phyloP scores from a whole-genome alignment of 2,888 invertebrate genomes.

The Cheilosia variabilis region DNA sequence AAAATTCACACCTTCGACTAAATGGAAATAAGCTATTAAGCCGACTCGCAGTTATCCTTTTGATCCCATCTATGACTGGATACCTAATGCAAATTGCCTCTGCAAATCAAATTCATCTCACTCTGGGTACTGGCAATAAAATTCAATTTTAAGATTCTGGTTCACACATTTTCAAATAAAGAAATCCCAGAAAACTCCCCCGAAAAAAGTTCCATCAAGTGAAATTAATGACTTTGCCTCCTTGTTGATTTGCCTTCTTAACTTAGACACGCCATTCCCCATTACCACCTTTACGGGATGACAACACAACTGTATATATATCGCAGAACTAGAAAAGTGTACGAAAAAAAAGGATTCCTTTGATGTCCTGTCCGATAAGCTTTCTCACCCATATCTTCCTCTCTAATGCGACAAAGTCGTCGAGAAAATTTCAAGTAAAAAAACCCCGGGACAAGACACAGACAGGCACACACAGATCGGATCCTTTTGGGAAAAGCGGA shows the following conservation, averaged over 20 bases:
- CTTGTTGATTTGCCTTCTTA: slow-evolving; percentile 62
- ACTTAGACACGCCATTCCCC: slow-evolving; percentile 42
- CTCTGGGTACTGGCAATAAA: slow-evolving; percentile 37
- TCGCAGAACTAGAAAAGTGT: not conserved
- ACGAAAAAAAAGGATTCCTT: slow-evolving; percentile 64
- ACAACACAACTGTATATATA: slow-evolving; percentile 31
- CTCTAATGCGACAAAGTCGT: slow-evolving; percentile 71
- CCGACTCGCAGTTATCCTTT: slow-evolving; percentile 2
- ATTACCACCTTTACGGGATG: slow-evolving; percentile 55
- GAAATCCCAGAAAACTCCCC: not conserved
- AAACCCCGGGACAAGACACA: slow-evolving; percentile 30
- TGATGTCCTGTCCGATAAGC: slow-evolving; percentile 75
- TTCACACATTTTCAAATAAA: slow-evolving; percentile 22
- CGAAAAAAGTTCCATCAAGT: slow-evolving; percentile 53
- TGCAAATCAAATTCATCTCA: slow-evolving; percentile 59
- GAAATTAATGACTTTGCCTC: slow-evolving; percentile 69
- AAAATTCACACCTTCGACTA: not conserved
- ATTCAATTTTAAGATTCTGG: slow-evolving; percentile 61
- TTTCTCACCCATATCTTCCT: slow-evolving; percentile 70
- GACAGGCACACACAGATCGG: slow-evolving; percentile 33
- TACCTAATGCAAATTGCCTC: slow-evolving; percentile 52
- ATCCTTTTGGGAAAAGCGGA: slow-evolving; percentile 21
- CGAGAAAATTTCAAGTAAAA: slow-evolving; percentile 49
- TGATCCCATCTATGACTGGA: slow-evolving; percentile 28
- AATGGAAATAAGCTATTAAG: slow-evolving; percentile 23